Base-by-base conservation (phyloP, 2,888 invertebrate species). In the Drosophila yooni region DNA sequence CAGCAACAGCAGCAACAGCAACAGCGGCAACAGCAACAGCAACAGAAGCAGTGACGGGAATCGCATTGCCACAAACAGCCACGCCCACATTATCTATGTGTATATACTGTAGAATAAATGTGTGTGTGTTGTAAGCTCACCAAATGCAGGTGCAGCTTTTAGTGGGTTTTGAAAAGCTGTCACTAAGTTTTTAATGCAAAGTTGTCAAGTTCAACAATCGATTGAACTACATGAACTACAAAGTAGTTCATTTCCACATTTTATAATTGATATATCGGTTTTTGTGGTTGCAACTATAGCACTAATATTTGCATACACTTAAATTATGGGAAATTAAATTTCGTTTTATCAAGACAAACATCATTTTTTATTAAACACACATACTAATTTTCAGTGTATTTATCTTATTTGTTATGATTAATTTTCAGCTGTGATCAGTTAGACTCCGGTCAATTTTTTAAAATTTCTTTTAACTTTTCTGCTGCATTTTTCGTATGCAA, bases 111-210 rank as follows among this genome's bases (percentile, higher is more conserved):
- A 15, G 8, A 8, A 36, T 38, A 36, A 54, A 65, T 43, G 58
- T 64, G 48, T 36, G 27, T n/a, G 18, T 40, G 25, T 43, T 57
- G 79, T 65, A 69, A 69, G 43, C 69, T 74, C 58, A 71, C 76
- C 76, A 73, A 76, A 74, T 76, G 53, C 72, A 81, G 78, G 82
- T 83, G 73, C 71, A 70, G 82, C 65, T 65, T 71, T 77, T 66
- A 70, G 68, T 69, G 59, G 67, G 34, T 53, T 59, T 63, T 62
- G 67, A 59, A 59, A 70, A 65, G 61, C 80, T 66, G 68, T 60
- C 69, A 76, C 46, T 62, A 36, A 33, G 53, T 43, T 79, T 71
- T 68, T 63, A 76, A 76, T 79, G 64, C 73, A 70, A 79, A 73
- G 58, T 64, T 74, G 70, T 77, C 81, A 71, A 69, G 71, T 67